Base-by-base conservation (phyloP, 2,888 invertebrate species). In the Eristalinus sepulchralis region DNA sequence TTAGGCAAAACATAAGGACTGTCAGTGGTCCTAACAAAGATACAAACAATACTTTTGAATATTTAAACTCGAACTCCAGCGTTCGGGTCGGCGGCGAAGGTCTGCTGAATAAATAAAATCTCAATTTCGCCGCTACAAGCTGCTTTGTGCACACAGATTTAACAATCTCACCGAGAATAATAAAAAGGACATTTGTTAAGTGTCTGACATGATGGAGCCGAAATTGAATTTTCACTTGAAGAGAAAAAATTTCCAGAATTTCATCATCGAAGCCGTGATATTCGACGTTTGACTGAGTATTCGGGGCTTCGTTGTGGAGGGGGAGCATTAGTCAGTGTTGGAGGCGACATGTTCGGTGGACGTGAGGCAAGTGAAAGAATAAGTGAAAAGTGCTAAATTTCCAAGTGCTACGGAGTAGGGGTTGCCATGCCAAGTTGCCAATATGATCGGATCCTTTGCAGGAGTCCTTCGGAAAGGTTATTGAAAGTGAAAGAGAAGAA, bases 121-220 rank as follows among this genome's bases (percentile, higher is more conserved):
- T 67, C 81, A 81, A 85, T 85, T 85, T 47, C 47, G 47, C 76
- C 72, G 60, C 59, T 67, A 33, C 59, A 85, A 62, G 60, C 76
- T 57, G 47, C 67, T 63, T 67, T 72, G 72, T 68, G 53, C 60
- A 83, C 75, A 81, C 72, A 76, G 80, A 77, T 81, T 85, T 81
- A 81, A 81, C 84, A 85, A 80, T 77, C 76, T 85, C 72, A 62
- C 31, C 8, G 84, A 85, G 84, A 84, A 81, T 81, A 85, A 81
- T 85, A 81, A 85, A 85, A 80, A 67, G 71, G 76, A 85, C 81
- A 81, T 85, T 85, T 77, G 84, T 81, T 81, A 81, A 85, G 76
- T 77, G 81, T 76, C 81, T 68, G 72, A 66, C 64, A 75, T 55
- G 62, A 62, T 53, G 57, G 53, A 24, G 67, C 55, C 33, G 33